Evolutionary conservation across 1,140 invertebrate species (phyloP), one percentile per base, ranked within the genome.

Genomic region (Sarcophaga peregrina): DNA sequence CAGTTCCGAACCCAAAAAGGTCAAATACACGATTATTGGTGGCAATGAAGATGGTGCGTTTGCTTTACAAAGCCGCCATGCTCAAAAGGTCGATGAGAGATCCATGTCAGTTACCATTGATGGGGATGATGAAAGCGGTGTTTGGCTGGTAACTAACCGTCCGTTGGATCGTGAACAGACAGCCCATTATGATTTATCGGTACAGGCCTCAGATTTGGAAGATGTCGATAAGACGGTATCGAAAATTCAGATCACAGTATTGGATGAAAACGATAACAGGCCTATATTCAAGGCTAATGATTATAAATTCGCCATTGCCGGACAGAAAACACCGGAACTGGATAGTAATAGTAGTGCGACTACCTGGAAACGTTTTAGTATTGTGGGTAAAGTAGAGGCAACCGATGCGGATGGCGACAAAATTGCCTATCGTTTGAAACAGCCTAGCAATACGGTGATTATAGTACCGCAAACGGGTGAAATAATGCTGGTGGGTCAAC

Each of bases 381-480:
- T 94, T 3, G 93, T 98, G 75, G 97, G 96, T 0, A 94, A 93
- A 86, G 96, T 98, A 1, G 92, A 93, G 78, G 97, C 97, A 0
- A 93, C 92, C 48, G 97, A 98, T 90, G 95, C 94, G 0, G 97
- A 98, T 88, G 96, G 96, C 8, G 97, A 98, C 91, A 94, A 94
- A 83, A 93, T 98, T 6, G 95, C 96, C 11, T 98, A 97, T 89
- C 94, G 94, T 82, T 90, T 97, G 15, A 92, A 93, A n/a, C 93
- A 94, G 1, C 94, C 95, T 2, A 96, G 93, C 76, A 96, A 96
- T 85, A 90, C 95, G 47, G 93, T 96, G 10, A 95, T 97, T 9
- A 95, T 98, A 83, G 96, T 98, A 0, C 97, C 97, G 0, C 97
- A 98, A 91, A 98, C 97, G 2, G 97, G 97, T 1, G 96, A 97